Base-by-base conservation (phyloP, 2,797 vertebrate species). In the Argentina silus region DNA sequence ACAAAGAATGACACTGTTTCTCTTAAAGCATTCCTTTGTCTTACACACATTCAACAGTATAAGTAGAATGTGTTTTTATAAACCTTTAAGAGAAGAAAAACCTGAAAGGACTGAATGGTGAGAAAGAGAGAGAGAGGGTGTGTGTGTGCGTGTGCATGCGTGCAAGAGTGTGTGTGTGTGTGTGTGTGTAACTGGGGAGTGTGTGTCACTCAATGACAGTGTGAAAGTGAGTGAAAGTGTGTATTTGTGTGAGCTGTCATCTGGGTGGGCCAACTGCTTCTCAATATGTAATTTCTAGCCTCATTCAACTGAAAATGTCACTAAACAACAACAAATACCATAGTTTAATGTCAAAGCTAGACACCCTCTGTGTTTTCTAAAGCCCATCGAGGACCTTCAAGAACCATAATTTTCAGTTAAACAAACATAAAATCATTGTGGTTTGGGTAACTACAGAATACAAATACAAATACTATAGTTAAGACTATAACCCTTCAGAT, bases 201-300 rank as follows among this genome's bases (percentile, higher is more conserved):
- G 72, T 73, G 82, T 84, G 81, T 82, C 65, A 62, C 77, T 87
- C 85, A 90, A 82, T 89, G 90, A 90, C 87, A 80, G 83, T 88
- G 78, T 89, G 86, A 9, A 53, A 63, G 63, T 42, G 53, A 86
- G n/a, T n/a, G n/a, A n/a, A 87, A 90, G 83, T 86, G 84, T 89
- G 88, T 89, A 86, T 90, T 87, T 88, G 86, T 90, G 85, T 77
- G 86, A 84, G 83, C 88, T 88, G 88, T 92, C 89, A 87, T 87
- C 81, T 78, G 76, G 81, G 83, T 86, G 88, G 87, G 78, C 87
- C 87, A 86, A 86, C 90, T 89, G 90, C 84, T 89, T 88, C 79
- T 88, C 86, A 90, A 83, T 74, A 82, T 86, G 90, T 84, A 90
- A 91, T 89, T 88, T 84, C 85, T 86, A 85, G 78, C 82, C 60